Evolutionary conservation across 2,113 vertebrate species (phyloP), one percentile per base, ranked within the genome.

Genomic region (Ptilonorhynchus violaceus): DNA sequence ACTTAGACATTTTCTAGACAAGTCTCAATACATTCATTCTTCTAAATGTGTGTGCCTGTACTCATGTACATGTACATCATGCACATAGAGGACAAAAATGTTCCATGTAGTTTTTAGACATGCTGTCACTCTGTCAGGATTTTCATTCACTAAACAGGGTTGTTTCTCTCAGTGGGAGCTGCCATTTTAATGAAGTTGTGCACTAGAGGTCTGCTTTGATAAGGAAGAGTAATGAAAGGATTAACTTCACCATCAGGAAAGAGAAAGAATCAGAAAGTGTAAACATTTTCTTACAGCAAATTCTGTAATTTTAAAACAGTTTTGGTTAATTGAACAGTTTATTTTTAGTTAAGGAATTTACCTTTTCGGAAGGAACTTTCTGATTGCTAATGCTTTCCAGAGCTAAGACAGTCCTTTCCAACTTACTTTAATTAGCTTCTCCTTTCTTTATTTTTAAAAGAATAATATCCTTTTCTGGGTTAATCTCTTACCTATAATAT

Each of bases 401-500:
- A 88, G 35, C 50, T 85, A 89, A 89, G n/a, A 56, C 31, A 73
- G 37, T 72, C 52, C 21, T 91, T 92, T 87, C 62, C 58, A 76
- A 18, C 13, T 77, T 46, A 42, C 55, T 88, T 95, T 87, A 72
- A 95, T 95, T 93, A 91, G 25, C 12, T 76, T 53, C 68, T 75
- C 1, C 55, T 91, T 55, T 46, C 17, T 64, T 47, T 4, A 18
- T 78, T 94, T 94, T 85, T 33, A 72, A 89, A 78, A 76, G 11
- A 81, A 60, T 72, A 89, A 78, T 84, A 63, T 42, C 7, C 7
- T 85, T 96, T 75, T 75, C 92, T 91, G 37, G 44, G 52, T 92
- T 91, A 92, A 91, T 87, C 59, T 46, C 47, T 72, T 96, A 85
- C 81, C 66, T 96, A n/a, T 44, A 74, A 62, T 79, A 89, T 47